Base-by-base conservation (phyloP, 2,113 vertebrate species). In the Lipophrys pholis region DNA sequence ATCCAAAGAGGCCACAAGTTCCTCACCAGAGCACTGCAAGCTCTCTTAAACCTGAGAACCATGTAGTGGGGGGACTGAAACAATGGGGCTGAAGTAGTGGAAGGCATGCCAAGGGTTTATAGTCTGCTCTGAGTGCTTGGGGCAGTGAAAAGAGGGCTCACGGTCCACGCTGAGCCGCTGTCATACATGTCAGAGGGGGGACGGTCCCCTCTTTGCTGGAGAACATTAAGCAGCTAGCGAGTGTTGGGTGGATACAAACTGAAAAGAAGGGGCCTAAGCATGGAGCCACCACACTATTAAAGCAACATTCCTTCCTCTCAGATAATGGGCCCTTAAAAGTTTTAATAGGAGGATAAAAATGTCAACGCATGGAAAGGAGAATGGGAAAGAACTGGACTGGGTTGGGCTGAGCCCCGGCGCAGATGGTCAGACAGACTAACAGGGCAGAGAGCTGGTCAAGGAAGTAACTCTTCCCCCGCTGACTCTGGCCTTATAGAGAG, bases 291-390 rank as follows among this genome's bases (percentile, higher is more conserved):
- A 80, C 83, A 86, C 90, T 83, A 92, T 91, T 92, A 93, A 89
- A 93, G 72, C 82, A 91, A 52, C 91, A 93, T 94, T 94, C 88
- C 89, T 93, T 93, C 82, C 87, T 80, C 81, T 89, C 78, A 89
- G 91, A 93, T 93, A 93, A 92, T 90, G 88, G 88, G 84, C 86
- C 88, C 84, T 90, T 94, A 91, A 93, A 93, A 90, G 64, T 84
- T 92, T 93, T 94, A 93, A 93, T 81, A 79, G 91, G 87, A 86
- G 82, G 86, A 92, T 93, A 93, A 93, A 94, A 94, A 94, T 90
- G 88, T 92, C 91, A 94, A 69, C 36, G 83, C 85, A 89, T 86
- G 85, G 86, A 92, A 92, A 86, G 79, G 77, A 86, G 77, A 88
- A 83, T 61, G 81, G 64, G 84, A 78, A 85, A 87, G 74, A 70